Conservation (phyloP, 2,113 vertebrate genomes). For the Procavia capensis region DNA sequence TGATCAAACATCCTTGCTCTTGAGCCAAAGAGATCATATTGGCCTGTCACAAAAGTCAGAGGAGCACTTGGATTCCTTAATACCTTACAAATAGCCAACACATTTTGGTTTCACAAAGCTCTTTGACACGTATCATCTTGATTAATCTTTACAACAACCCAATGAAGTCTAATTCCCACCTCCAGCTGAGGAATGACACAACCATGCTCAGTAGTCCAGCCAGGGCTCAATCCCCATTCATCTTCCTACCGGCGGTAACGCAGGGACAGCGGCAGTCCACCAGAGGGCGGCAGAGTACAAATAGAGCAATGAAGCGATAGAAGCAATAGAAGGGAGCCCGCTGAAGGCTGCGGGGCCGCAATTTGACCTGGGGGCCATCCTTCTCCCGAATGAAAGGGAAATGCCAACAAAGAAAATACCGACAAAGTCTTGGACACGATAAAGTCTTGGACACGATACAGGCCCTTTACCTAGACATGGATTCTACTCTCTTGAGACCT, state of each 20-base stretch:
- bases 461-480: neutral
- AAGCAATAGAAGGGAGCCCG: accelerated
- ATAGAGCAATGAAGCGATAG: accelerated
- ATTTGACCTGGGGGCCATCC: neutral
- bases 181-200: neutral
- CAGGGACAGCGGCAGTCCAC: neutral
- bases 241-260: neutral
- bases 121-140: neutral
- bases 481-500: neutral
- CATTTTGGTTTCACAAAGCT: neutral
- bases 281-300: neutral
- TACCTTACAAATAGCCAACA: neutral
- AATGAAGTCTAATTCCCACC: neutral
- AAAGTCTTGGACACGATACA: neutral
- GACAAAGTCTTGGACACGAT: neutral
- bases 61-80: neutral
- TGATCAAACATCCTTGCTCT: neutral
- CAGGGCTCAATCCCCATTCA: neutral
- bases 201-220: neutral
- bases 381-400: neutral
- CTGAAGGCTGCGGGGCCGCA: no score
- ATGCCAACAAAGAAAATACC: neutral
- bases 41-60: neutral
- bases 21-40: neutral
- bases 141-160: no score